A percentile compares a stretch with the other conserved stretches of the same genome.
Conservation (phyloP, 2,113 vertebrate species). For the Scytalopus superciliaris region DNA sequence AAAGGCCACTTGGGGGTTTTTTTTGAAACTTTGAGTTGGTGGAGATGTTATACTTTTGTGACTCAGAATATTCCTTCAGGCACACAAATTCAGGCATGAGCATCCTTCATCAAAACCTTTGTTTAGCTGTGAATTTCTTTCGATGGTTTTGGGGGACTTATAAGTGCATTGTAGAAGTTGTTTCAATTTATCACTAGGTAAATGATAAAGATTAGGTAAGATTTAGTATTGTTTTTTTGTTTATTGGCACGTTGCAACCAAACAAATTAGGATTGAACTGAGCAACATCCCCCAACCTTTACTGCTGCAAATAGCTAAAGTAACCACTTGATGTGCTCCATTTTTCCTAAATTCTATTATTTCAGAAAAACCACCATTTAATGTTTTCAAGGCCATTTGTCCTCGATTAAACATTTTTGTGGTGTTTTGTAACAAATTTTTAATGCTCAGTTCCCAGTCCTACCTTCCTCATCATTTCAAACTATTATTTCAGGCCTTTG, state of each 20-base stretch:
- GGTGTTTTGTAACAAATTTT: background rate
- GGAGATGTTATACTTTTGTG: background rate
- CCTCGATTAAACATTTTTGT: background rate
- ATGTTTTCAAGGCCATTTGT: background rate
- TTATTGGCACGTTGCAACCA: background rate
- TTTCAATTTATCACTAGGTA: background rate
- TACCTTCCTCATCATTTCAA: background rate
- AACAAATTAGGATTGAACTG: background rate
- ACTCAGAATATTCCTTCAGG: background rate
- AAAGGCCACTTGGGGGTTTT: rapidly evolving
- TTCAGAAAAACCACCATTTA: background rate
- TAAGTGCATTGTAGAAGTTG: background rate
- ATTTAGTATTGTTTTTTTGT: background rate
- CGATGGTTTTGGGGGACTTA: background rate
- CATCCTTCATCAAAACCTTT: background rate
- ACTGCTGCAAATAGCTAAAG: background rate
- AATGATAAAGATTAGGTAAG: background rate
- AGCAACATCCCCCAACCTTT: background rate
- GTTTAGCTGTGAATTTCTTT: background rate
- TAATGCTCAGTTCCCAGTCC: background rate
- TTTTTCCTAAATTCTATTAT: background rate
- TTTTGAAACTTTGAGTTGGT: background rate
- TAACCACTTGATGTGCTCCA: background rate
- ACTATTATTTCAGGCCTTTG: background rate
- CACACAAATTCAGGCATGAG: background rate